A percentile compares a stretch with the other conserved stretches of the same genome.
Evolutionary conservation across 2,797 vertebrate genomes (phyloP).

Genomic region (Pteropus rufus): DNA sequence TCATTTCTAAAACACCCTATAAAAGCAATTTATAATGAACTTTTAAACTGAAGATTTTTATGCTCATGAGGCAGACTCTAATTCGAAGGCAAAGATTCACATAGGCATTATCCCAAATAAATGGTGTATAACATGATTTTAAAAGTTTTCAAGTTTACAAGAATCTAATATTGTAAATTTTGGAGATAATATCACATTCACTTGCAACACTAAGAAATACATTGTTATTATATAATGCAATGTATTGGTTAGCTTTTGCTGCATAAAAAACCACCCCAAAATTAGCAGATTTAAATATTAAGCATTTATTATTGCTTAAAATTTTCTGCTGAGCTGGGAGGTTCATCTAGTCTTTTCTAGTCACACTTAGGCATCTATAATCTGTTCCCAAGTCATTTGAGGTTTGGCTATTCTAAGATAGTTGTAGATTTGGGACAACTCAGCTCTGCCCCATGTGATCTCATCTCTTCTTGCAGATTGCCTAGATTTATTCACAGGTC

Average conservation of each 20-base stretch:
- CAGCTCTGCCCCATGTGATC: too few relatives aligned
- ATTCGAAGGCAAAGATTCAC: not conserved
- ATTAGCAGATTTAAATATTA: not conserved
- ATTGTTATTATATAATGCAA: not conserved
- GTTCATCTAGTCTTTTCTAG: not conserved
- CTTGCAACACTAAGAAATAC: not conserved
- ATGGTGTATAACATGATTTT: not conserved
- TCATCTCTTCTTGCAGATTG: not conserved
- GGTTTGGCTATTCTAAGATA: not conserved
- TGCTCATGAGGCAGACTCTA: not conserved
- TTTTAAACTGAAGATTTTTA: conserved; percentile 3
- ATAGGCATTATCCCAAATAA: not conserved
- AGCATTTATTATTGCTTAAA: not conserved
- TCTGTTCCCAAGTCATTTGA: not conserved
- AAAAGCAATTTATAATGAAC: not conserved
- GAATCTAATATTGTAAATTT: conserved; percentile 35
- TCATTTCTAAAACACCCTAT: conserved; percentile 13
- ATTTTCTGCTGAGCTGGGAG: not conserved
- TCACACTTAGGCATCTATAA: not conserved
- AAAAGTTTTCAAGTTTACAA: not conserved
- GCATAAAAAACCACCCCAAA: not conserved
- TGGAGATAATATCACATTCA: not conserved
- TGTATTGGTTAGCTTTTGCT: not conserved
- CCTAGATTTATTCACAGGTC: not conserved
- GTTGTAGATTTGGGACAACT: not conserved